A percentile compares a stretch with the other conserved stretches of the same genome.
Evolutionary conservation across 2,888 invertebrate species (phyloP).

Genomic region (Callyntrura sp.): DNA sequence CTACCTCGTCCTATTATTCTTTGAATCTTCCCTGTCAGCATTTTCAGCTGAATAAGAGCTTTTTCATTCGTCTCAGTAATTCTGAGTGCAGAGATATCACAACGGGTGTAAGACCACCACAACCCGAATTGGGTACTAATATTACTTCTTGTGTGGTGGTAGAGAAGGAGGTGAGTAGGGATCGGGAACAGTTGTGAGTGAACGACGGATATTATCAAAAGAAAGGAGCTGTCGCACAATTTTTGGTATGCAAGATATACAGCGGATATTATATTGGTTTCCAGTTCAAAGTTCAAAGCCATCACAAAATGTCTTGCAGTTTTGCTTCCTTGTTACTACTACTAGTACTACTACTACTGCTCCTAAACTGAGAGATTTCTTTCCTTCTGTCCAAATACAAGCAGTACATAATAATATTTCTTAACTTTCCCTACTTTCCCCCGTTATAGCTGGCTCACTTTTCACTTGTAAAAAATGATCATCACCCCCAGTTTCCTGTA

Average conservation of each 20-base stretch:
- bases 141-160: slow-evolving; percentile 12
- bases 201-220: slow-evolving; percentile 52
- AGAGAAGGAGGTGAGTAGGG: neutral
- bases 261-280: slow-evolving; percentile 79
- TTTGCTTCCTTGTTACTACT: slow-evolving; percentile 61
- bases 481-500: slow-evolving; percentile 46
- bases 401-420: neutral
- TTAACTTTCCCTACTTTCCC: neutral
- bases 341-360: too few species aligned
- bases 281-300: slow-evolving; percentile 80
- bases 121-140: neutral
- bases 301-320: slow-evolving; percentile 77
- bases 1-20: slow-evolving; percentile 47
- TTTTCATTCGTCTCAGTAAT: neutral
- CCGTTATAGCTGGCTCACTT: slow-evolving; percentile 5
- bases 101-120: neutral
- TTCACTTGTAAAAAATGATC: slow-evolving; percentile 47
- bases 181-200: neutral
- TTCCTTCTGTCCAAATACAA: slow-evolving; percentile 5
- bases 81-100: neutral
- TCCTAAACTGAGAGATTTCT: slow-evolving; percentile 10
- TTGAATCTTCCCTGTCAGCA: slow-evolving; percentile 52
- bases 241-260: slow-evolving; percentile 53
- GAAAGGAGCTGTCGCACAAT: slow-evolving; percentile 38
- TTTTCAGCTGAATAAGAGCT: slow-evolving; percentile 55